Evolutionary conservation across 2,797 vertebrate species (phyloP).

Genomic region (Sternotherus odoratus): DNA sequence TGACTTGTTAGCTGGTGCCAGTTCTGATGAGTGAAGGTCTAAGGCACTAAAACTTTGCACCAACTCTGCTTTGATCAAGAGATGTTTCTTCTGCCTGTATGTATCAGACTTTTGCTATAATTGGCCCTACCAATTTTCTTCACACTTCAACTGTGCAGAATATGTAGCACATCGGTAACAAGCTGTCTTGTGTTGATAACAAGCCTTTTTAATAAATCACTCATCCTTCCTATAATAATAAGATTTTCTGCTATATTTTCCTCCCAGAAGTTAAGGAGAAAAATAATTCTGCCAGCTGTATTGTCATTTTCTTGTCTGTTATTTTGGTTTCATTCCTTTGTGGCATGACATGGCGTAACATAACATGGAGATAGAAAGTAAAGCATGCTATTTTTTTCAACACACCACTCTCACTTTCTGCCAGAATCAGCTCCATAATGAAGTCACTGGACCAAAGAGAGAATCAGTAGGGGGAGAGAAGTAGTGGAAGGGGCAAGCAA

Average conservation of each 20-base stretch:
- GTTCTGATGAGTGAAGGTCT: constrained; percentile 68
- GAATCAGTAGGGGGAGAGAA: not conserved
- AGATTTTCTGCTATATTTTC: constrained; percentile 67
- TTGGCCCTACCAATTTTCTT: constrained; percentile 73
- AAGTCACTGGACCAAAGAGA: constrained; percentile 3
- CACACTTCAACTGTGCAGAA: constrained; percentile 66
- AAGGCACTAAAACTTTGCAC: constrained; percentile 60
- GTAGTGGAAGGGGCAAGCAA: not conserved
- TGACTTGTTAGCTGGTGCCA: constrained; percentile 43
- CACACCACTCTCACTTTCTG: not conserved
- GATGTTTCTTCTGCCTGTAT: constrained; percentile 62
- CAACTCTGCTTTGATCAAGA: constrained; percentile 69
- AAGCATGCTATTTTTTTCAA: not conserved
- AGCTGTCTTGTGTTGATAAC: constrained; percentile 77
- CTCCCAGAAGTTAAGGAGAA: constrained; percentile 50
- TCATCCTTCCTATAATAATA: constrained; percentile 73
- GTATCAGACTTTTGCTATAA: constrained; percentile 71
- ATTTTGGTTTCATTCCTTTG: constrained; percentile 53
- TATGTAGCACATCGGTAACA: constrained; percentile 70
- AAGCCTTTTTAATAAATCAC: constrained; percentile 77
- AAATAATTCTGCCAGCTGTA: constrained; percentile 61
- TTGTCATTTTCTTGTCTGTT: constrained; percentile 57
- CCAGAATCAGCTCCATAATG: not conserved
- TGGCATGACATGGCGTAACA: constrained; percentile 40
- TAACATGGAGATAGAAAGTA: constrained; percentile 7